Conservation (phyloP, 53 echinoderm and acorn worm genomes). For the Actinopyga echinites region DNA sequence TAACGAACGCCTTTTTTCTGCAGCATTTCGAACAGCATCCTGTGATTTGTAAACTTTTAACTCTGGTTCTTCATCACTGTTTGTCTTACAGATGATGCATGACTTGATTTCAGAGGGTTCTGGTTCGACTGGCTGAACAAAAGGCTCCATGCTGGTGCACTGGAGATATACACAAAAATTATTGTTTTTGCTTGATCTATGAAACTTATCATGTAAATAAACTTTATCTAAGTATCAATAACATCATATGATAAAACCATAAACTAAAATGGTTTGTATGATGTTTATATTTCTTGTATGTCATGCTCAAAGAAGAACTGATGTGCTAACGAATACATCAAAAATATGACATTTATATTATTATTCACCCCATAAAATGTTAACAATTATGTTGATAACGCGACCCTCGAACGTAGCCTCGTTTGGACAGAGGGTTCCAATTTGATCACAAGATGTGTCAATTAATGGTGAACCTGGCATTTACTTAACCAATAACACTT, state of each 20-base stretch:
- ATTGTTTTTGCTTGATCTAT: too few relatives aligned
- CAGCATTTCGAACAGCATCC: slow-evolving; percentile 30
- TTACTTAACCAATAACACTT: too few relatives aligned
- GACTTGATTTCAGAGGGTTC: slow-evolving; percentile 1
- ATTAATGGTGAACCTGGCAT: too few relatives aligned
- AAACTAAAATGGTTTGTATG: neutral
- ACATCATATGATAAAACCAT: slow-evolving; percentile 1
- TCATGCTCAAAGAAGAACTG: too few relatives aligned
- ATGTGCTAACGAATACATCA: too few relatives aligned
- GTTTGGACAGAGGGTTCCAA: too few relatives aligned
- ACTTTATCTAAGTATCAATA: neutral
- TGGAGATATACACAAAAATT: neutral
- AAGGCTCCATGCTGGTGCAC: neutral
- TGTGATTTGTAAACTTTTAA: slow-evolving; percentile 46
- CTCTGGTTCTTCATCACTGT: slow-evolving; percentile 27
- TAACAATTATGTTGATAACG: too few relatives aligned
- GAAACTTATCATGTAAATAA: neutral
- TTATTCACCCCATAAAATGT: too few relatives aligned
- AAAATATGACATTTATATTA: too few relatives aligned
- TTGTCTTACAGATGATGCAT: slow-evolving; percentile 49
- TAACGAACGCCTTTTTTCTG: slow-evolving; percentile 25
- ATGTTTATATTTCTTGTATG: too few relatives aligned
- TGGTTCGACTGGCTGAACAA: neutral
- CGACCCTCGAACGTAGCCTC: too few relatives aligned
- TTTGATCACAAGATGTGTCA: too few relatives aligned